Conservation (phyloP, 2,113 vertebrate species). For the Mola mola region DNA sequence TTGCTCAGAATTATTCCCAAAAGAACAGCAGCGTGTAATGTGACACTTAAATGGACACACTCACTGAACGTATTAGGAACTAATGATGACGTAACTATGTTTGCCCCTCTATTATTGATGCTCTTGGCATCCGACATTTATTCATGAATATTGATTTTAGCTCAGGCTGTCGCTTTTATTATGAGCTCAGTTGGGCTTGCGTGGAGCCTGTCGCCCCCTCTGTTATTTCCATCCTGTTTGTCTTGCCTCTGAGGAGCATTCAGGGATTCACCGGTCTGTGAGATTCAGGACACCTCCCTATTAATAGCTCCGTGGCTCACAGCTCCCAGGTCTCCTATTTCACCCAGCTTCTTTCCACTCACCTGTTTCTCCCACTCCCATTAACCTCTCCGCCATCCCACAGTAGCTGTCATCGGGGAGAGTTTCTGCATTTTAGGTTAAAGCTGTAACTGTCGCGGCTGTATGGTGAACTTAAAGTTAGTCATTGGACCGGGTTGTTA, state of each 20-base stretch:
- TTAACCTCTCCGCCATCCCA: background rate
- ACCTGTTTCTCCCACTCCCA: constrained; percentile 44
- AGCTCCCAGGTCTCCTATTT: constrained; percentile 60
- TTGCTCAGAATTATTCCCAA: constrained; percentile 77
- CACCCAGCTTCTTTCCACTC: constrained; percentile 45
- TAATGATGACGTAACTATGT: constrained; percentile 31
- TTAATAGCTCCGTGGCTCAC: constrained; percentile 60
- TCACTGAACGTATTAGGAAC: constrained; percentile 37
- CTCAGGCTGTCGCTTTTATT: background rate
- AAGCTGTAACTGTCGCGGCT: background rate
- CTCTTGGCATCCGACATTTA: background rate
- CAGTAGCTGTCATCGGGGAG: background rate
- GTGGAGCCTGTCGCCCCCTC: background rate
- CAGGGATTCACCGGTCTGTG: constrained; percentile 58
- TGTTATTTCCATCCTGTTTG: constrained; percentile 30
- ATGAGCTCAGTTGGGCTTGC: background rate
- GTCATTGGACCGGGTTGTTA: too few relatives aligned
- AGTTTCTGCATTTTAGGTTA: background rate
- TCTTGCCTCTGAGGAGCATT: constrained; percentile 43
- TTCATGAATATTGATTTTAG: constrained; percentile 10
- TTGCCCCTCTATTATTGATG: background rate
- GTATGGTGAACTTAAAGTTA: too few relatives aligned
- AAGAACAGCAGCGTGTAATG: constrained; percentile 57
- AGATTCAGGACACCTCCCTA: constrained; percentile 64
- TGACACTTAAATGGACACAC: constrained; percentile 59